These are phyloP conservation scores for Scaptomyza polygonia DNA, from an alignment of 2,888 invertebrate genomes.

Conservation along the genomic window DNA sequence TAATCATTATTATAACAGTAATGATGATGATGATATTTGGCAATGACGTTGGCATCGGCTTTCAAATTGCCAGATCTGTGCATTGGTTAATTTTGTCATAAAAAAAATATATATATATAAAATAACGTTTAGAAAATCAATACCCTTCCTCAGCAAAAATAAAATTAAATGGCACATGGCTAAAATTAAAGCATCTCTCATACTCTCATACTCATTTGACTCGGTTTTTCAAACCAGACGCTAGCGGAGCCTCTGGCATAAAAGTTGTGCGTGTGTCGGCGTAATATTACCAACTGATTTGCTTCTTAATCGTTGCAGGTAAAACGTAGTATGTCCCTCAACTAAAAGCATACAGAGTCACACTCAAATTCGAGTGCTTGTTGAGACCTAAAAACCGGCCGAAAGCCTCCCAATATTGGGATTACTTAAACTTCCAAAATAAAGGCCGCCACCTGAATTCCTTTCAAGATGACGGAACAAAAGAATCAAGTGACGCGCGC, in stretches of 20 bases:
- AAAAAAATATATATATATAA: not conserved
- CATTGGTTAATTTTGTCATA: conserved; percentile 38
- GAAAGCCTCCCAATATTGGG: conserved; percentile 19
- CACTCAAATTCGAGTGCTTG: conserved; percentile 42
- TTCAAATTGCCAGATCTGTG: conserved; percentile 36
- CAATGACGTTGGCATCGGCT: conserved; percentile 40
- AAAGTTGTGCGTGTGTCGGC: conserved; percentile 55
- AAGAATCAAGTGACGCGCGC: conserved; percentile 82
- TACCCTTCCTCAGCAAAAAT: conserved; percentile 51
- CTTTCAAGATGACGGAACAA: conserved; percentile 80
- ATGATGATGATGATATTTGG: conserved; percentile 36
- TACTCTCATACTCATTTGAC: conserved; percentile 11
- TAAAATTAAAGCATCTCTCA: conserved; percentile 61
- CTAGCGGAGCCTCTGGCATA: conserved; percentile 27
- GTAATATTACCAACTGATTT: conserved; percentile 57
- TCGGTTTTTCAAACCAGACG: conserved; percentile 25
- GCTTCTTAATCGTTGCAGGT: conserved; percentile 71
- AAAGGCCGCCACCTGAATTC: not conserved
- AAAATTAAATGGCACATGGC: conserved; percentile 44
- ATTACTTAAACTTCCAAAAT: not conserved
- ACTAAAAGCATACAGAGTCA: conserved; percentile 70
- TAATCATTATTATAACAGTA: conserved; percentile 39
- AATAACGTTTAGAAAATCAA: conserved; percentile 59
- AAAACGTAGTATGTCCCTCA: conserved; percentile 72
- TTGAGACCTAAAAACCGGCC: conserved; percentile 37